These are phyloP conservation scores for Andrena bicolor DNA, from an alignment of 2,888 invertebrate species.

Conservation along the genomic window DNA sequence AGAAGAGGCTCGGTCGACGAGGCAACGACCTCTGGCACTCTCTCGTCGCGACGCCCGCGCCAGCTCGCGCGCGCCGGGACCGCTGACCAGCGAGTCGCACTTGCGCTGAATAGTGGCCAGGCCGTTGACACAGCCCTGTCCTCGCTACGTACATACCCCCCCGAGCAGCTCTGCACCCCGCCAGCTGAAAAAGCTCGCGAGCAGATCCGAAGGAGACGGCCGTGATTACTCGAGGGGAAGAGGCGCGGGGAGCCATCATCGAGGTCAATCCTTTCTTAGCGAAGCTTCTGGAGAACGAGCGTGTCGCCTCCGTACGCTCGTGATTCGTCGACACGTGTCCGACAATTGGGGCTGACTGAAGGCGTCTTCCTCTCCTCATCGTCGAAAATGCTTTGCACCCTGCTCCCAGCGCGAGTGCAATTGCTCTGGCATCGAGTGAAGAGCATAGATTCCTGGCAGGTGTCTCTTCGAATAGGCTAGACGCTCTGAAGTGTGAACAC, in stretches of 20 bases:
- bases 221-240: constrained; percentile 47
- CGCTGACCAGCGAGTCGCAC: constrained; percentile 74
- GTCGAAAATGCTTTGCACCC: neutral
- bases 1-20: constrained; percentile 75
- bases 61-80: constrained; percentile 45
- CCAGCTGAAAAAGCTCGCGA: constrained; percentile 40
- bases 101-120: constrained; percentile 83
- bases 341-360: neutral
- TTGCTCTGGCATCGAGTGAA: neutral
- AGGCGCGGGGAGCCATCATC: constrained; percentile 6
- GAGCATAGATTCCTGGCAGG: no score
- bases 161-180: constrained; percentile 29
- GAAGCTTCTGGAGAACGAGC: constrained; percentile 38
- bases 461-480: no score
- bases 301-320: neutral
- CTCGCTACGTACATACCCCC: constrained; percentile 29
- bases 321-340: constrained; percentile 33
- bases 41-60: constrained; percentile 75
- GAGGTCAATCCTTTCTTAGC: constrained; percentile 55
- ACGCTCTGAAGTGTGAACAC: no score
- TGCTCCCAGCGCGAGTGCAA: neutral
- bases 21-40: constrained; percentile 81
- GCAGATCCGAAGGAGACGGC: constrained; percentile 49
- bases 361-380: neutral
- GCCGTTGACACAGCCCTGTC: constrained; percentile 80